Evolutionary conservation across 2,113 vertebrate species (phyloP), one percentile per base, ranked within the genome.

Genomic region (Danionella cerebrum): DNA sequence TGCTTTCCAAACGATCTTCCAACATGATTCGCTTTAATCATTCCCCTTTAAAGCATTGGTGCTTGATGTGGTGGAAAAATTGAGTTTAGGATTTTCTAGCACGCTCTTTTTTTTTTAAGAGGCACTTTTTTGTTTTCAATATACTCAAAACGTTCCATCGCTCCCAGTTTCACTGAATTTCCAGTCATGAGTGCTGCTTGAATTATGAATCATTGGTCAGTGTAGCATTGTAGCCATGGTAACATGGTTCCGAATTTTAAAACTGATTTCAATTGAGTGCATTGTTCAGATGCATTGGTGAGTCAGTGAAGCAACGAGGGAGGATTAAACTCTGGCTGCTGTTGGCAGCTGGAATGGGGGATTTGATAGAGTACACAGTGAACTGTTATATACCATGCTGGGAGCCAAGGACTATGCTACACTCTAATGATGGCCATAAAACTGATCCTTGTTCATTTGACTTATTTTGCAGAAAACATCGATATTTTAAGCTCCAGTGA

Each of bases 281-380:
- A 84, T 88, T 87, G 86, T 88, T 88, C 78, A 31, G 70, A 39
- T 0, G 2, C 66, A 76, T 65, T 60, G 73, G 79, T 83, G 84
- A 83, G 77, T 86, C 81, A 84, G 70, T 74, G 60, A 55, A 70
- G 68, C 65, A 51, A 47, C 24, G 24, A 63, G 48, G 71, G 76
- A n/a, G 42, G 53, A 75, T 64, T 38, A 47, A 27, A 22, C 39
- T 72, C 50, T 78, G 80, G 27, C 77, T 64, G 59, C 29, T 48
- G 16, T 13, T 64, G 59, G 59, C 59, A 64, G 29, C 59, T 48
- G 42, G 24, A 35, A 35, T 1, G 31, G 44, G 29, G 29, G 75
- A 83, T 74, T 78, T 83, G 82, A 84, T 81, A n/a, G n/a, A n/a
- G n/a, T n/a, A 71, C 82, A 84, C 67, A 69, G 81, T 74, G 70